Percentiles rank a stretch among this genome's conserved stretches.
Evolutionary conservation across 2,888 invertebrate species (phyloP).

Genomic region (Oscheius sp.): DNA sequence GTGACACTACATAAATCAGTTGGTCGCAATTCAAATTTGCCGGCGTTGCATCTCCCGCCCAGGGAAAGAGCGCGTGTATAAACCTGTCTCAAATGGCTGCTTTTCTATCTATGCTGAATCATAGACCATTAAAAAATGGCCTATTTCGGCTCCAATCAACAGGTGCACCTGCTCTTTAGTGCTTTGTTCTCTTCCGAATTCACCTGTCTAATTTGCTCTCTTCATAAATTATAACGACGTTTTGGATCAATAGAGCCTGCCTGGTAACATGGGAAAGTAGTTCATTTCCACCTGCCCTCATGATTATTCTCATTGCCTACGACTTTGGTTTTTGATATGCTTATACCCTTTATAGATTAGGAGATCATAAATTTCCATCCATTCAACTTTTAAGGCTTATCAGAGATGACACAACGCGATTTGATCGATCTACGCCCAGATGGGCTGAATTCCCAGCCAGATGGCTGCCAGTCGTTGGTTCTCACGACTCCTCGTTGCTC

Average conservation of each 20-base stretch:
- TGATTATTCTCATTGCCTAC: no score
- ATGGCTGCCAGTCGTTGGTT: constrained; percentile 23
- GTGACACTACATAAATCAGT: constrained; percentile 14
- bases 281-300: neutral
- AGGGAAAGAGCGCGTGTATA: neutral
- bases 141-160: neutral
- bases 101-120: neutral
- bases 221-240: neutral
- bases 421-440: neutral
- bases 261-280: neutral
- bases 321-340: no score
- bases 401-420: constrained; percentile 23
- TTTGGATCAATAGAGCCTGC: neutral
- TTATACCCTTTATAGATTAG: no score
- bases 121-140: neutral
- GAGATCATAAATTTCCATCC: no score
- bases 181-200: neutral
- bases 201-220: constrained; percentile 8
- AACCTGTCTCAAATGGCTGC: neutral
- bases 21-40: constrained; percentile 24
- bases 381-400: constrained; percentile 6
- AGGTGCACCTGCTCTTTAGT: neutral
- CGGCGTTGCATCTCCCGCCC: constrained; percentile 1
- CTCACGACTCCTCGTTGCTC: constrained; percentile 13
- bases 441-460: neutral